phyloP scores from a whole-genome alignment of 1,140 invertebrate genomes.

The Caenorhabditis brenneri region DNA sequence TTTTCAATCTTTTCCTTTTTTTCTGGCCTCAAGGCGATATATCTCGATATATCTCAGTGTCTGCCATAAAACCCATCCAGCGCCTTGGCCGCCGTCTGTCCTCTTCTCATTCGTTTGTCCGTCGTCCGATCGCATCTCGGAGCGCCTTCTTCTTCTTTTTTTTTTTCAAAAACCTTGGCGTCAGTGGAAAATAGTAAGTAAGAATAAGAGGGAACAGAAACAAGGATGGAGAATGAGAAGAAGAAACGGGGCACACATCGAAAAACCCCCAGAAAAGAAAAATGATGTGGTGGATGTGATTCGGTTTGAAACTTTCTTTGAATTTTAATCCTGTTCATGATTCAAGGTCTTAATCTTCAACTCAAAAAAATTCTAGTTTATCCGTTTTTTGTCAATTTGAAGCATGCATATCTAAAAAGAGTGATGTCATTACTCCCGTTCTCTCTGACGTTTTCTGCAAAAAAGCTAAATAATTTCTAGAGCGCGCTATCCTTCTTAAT shows the following conservation, averaged over 20 bases:
- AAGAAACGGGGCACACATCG: not conserved
- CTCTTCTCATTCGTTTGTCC: no score
- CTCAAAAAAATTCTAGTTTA: no score
- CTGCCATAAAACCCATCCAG: constrained; percentile 8
- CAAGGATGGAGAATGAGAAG: not conserved
- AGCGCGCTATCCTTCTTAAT: no score
- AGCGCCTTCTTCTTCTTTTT: not conserved
- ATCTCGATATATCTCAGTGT: not conserved
- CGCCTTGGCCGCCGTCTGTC: not conserved
- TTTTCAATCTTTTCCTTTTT: not conserved
- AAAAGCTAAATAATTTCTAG: no score
- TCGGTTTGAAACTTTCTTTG: not conserved
- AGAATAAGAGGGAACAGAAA: not conserved
- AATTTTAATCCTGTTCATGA: not conserved
- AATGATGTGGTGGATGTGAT: not conserved
- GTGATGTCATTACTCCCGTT: no score
- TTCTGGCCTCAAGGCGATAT: not conserved
- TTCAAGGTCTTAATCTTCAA: not conserved
- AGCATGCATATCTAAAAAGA: no score
- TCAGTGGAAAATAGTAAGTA: not conserved
- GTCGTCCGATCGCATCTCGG: constrained; percentile 18
- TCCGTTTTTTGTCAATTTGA: no score
- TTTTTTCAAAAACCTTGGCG: not conserved
- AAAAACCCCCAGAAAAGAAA: not conserved
- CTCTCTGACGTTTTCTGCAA: no score